Base-by-base conservation (phyloP, 2,888 invertebrate genomes). In the Drosophila niveifrons region DNA sequence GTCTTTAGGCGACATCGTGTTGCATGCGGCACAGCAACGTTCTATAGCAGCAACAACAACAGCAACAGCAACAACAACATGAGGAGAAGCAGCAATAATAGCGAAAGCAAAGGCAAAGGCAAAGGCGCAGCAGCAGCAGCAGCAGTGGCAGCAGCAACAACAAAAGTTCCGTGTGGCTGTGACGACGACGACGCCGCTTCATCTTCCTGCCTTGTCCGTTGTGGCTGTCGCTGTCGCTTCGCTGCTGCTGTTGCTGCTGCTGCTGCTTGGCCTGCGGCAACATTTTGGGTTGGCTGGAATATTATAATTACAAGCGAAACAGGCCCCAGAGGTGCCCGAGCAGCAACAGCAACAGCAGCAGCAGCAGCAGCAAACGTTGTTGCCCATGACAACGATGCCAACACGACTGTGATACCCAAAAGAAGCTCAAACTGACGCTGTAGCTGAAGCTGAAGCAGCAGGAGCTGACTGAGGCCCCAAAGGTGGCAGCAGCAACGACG, bases 281-380 rank as follows among this genome's bases (percentile, higher is more conserved):
- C 66, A 74, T 86, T 86, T 89, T 87, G 89, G 85, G 85, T 88
- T 86, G 85, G 85, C 80, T 86, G 89, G 85, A 86, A 86, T 86
- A 86, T 86, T 86, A 86, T 86, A 86, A 86, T 86, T 86, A 86
- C 85, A 89, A 89, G 85, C 89, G 85, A 86, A 86, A 82, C 88
- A 89, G 88, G 85, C 85, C 85, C 85, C 89, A 73, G 68, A 80
- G 88, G 78, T 78, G 78, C 72, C 73, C 39, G 56, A 52, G 65
- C 50, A 43, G 52, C 73, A 59, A 67, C 67, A 50, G 46, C 46
- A 18, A 9, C 47, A 28, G 34, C 61, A 23, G 28, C 39, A 29
- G 39, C 73, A 61, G 31, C 36, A 34, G 36, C 61, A 11, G 11
- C 34, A 11, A 65, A 39, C 65, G 80, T 66, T 78, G 76, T 67